Evolutionary conservation across 2,113 vertebrate species (phyloP), one percentile per base, ranked within the genome.

Genomic region (Corynorhinus townsendii): DNA sequence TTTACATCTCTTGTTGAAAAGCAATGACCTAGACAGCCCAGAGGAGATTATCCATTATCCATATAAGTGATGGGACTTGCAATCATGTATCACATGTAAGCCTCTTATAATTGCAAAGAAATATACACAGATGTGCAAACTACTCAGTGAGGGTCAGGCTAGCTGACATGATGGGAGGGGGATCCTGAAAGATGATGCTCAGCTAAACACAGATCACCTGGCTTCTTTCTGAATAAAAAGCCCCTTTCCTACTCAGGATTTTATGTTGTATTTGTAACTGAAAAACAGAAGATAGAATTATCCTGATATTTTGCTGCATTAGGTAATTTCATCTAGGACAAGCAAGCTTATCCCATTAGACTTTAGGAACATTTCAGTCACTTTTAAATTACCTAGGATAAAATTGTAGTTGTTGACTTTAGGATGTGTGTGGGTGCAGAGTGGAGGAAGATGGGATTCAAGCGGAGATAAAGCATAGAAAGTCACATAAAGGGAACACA

Each of bases 221-320:
- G 26, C 20, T 87, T 89, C 30, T 81, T 16, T 45, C 43, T 92
- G 4, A 6, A 30, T 73, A 45, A 93, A 86, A 22, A 28, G 26
- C 15, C 6, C 14, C 4, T 90, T 94, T 84, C 1, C 66, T 11
- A 52, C n/a, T 83, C 38, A 71, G 7, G 4, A 83, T 17, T 95
- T 93, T 94, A 14, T 80, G 52, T 71, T 90, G 95, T 86, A 73
- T 66, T 94, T 33, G 17, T 38, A 71, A 79, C 20, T 94, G 93
- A 66, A 96, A 95, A 90, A 90, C 38, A 92, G 17, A 5, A 93
- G 17, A 69, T 35, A 75, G 40, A 91, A 80, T 87, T 86, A 93
- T 52, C 49, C 84, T 89, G 49, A 96, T 89, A 91, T 69, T 83
- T 43, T 47, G 7, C 77, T 95, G 89, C 54, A 24, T 86, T 47